Evolutionary conservation across 2,888 invertebrate species (phyloP).

Genomic region (Eupeodes luniger): DNA sequence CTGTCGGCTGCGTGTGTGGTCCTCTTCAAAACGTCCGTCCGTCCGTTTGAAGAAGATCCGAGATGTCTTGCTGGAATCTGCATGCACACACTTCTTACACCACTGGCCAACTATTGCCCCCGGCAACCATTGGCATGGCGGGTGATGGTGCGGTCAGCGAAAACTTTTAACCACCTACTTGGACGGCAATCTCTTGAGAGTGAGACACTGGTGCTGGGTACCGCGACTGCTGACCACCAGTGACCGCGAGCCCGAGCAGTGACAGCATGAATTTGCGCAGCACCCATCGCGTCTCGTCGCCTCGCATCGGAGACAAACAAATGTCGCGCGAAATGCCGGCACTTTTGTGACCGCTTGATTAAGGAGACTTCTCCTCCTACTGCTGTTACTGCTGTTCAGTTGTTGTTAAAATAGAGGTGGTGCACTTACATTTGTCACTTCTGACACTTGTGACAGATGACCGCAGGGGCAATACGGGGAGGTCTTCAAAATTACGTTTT

Average conservation of each 20-base stretch:
- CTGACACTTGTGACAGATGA: constrained; percentile 65
- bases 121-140: constrained; percentile 30
- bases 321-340: constrained; percentile 65
- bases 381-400: not conserved
- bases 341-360: constrained; percentile 63
- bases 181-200: constrained; percentile 43
- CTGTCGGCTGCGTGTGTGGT: constrained; percentile 61
- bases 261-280: constrained; percentile 65
- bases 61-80: constrained; percentile 62
- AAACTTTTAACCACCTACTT: constrained; percentile 55
- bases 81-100: constrained; percentile 46
- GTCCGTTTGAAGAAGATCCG: constrained; percentile 63
- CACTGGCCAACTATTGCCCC: constrained; percentile 50
- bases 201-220: constrained; percentile 7
- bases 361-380: constrained; percentile 43
- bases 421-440: constrained; percentile 67
- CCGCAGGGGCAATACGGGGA: constrained; percentile 13
- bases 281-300: constrained; percentile 27
- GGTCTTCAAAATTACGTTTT: constrained; percentile 48
- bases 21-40: constrained; percentile 67
- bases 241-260: constrained; percentile 28
- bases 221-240: not conserved
- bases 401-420: constrained; percentile 51
- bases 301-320: constrained; percentile 58
- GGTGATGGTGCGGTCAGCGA: constrained; percentile 35